Percentiles rank a stretch among this genome's conserved stretches.
These are phyloP conservation scores for Trididemnum clinides DNA, from an alignment of 23 tunicate species.

Conservation along the genomic window DNA sequence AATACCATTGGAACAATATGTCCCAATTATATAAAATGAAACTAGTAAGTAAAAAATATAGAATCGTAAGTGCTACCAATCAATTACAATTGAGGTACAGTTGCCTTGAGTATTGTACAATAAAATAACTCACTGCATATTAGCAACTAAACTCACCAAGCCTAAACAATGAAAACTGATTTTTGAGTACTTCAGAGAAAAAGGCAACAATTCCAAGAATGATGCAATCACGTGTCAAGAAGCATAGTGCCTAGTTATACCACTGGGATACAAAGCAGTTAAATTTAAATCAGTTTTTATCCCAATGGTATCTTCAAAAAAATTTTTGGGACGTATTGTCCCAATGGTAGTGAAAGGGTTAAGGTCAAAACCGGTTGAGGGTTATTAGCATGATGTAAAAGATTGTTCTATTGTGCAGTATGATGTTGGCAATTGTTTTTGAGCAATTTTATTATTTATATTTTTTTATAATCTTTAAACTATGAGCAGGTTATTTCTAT, in stretches of 20 bases:
- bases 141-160: conserved; percentile 11
- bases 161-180: background rate
- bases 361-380: too few species aligned
- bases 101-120: background rate
- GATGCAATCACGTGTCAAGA: conserved; percentile 19
- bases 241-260: conserved; percentile 20
- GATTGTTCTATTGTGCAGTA: too few species aligned
- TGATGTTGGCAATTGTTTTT: too few species aligned
- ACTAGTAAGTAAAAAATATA: conserved; percentile 7
- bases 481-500: too few species aligned
- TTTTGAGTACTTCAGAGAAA: background rate
- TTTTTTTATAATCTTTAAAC: too few species aligned
- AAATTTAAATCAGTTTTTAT: background rate
- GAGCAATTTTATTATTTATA: too few species aligned
- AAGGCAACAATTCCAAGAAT: conserved; percentile 6
- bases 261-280: conserved; percentile 18
- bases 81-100: conserved; percentile 13
- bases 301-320: conserved; percentile 19
- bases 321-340: conserved; percentile 25
- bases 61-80: background rate
- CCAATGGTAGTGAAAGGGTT: conserved; percentile 28
- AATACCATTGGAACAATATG: conserved; percentile 24
- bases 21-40: conserved; percentile 12
- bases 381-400: too few species aligned
- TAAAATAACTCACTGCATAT: background rate